Base-by-base conservation (phyloP, 2,888 invertebrate genomes). In the Napeogenes sylphis region DNA sequence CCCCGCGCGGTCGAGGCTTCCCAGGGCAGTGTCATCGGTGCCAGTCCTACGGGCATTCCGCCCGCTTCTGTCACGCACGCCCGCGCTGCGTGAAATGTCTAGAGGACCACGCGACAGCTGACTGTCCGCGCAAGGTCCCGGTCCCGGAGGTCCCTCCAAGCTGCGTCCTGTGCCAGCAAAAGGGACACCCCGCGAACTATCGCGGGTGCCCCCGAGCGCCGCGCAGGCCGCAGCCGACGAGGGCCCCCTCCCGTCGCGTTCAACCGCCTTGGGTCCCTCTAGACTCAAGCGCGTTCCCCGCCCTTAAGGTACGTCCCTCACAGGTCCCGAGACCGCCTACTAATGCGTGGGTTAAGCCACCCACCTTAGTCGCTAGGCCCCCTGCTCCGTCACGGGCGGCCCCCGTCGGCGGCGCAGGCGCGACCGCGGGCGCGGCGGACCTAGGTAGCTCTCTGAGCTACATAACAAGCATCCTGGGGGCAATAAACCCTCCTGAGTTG, bases 1-100 rank as follows among this genome's bases (percentile, higher is more conserved):
- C 13, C 8, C 58, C 61, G 3, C 46, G 35, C n/a, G 53, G 53
- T 2, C 4, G 45, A 0, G 35, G 42, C 2, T 8, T 47, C 0
- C 10, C 56, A 1, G 51, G 55, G 12, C 62, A 59, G 38, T 60
- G 55, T 12, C 58, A 59, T 30, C 53, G 53, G 0, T 67, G 64
- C 58, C 67, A 67, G 14, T 32, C 54, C 5, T 66, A 64, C 32
- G 60, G 67, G 12, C 64, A 64, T 42, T 51, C 56, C 0, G 46
- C 62, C 5, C 42, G 62, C 0, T 63, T 59, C 33, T 68, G 63
- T 14, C 35, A 30, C 2, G 62, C 51, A 4, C 53, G 46, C 1
- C 62, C 64, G 4, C 56, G 66, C 30, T 68, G 66, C 60, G 66
- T 68, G 0, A 68, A 66, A 38, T 66, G 62, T 58, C 54, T 65